A percentile compares a stretch with the other conserved stretches of the same genome.
Conservation (phyloP, 2,113 vertebrate species). For the Ceyx margarethae region DNA sequence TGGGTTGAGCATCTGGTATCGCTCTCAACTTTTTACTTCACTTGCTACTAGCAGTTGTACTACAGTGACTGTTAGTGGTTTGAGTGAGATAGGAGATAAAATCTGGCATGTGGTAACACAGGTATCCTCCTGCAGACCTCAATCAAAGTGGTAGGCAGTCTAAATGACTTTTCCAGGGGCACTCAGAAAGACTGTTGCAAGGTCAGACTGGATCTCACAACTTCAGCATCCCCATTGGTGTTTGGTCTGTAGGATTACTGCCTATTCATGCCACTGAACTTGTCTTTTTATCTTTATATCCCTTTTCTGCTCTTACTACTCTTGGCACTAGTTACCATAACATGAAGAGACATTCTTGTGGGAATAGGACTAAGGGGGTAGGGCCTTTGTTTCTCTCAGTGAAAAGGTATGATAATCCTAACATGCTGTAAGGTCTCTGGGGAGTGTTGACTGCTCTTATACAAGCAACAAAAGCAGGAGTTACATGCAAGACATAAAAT, state of each 20-base stretch:
- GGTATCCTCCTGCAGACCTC: background rate
- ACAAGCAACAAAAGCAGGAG: background rate
- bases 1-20: background rate
- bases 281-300: background rate
- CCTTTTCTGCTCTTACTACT: conserved; percentile 15
- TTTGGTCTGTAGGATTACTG: background rate
- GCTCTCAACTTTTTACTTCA: background rate
- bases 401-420: background rate
- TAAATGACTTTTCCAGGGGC: background rate
- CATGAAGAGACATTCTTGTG: conserved; percentile 13
- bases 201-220: accelerated
- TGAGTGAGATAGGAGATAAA: background rate
- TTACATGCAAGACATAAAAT: background rate
- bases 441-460: background rate
- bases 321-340: background rate
- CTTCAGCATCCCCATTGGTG: background rate
- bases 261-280: background rate
- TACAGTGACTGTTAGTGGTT: background rate
- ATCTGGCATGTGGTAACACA: background rate
- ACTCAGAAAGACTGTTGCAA: background rate
- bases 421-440: background rate
- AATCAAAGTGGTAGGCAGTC: background rate
- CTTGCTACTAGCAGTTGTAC: background rate
- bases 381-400: background rate
- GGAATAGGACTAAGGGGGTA: background rate